Evolutionary conservation across 1,140 invertebrate species (phyloP), one percentile per base, ranked within the genome.

Genomic region (Heliconius hermathena): DNA sequence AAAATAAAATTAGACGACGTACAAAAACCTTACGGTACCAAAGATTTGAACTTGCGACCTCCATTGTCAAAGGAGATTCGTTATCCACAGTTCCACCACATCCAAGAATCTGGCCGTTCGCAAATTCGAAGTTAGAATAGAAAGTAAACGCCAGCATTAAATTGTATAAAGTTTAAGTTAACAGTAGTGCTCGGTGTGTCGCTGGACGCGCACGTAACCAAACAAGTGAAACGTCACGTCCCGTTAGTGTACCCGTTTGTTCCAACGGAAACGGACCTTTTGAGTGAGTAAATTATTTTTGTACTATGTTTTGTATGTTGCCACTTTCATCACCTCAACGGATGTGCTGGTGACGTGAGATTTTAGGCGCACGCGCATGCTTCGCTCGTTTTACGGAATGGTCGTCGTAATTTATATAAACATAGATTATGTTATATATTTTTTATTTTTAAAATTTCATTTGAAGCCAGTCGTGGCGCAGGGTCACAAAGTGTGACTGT

Each of bases 61-160:
- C 83, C 66, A 83, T 87, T 83, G 78, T 80, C 36, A 26, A 41
- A 36, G 71, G 73, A 33, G 9, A 26, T 29, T 22, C 54, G 22
- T 38, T 70, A 66, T 76, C 78, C 54, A 72, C 76, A 71, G 82
- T 72, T 46, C 78, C 74, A 74, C 79, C 81, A 77, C 83, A 87
- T 88, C 84, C 87, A 83, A 82, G 84, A 73, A 72, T 79, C 60
- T 70, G 77, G 18, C 71, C 82, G 89, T 90, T 90, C 85, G 90
- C 86, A 78, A 91, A 91, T 91, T 89, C 84, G 83, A 87, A 88
- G 88, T 89, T 92, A 93, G 92, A 93, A 93, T 92, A 93, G 92
- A 93, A 92, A 93, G 92, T 91, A 83, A 87, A 90, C 85, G 89
- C 86, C 85, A 86, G 83, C 83, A 84, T 84, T 70, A 88, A 90